Conservation (phyloP, 2,797 vertebrate genomes). For the Bryconaethiops microstoma region DNA sequence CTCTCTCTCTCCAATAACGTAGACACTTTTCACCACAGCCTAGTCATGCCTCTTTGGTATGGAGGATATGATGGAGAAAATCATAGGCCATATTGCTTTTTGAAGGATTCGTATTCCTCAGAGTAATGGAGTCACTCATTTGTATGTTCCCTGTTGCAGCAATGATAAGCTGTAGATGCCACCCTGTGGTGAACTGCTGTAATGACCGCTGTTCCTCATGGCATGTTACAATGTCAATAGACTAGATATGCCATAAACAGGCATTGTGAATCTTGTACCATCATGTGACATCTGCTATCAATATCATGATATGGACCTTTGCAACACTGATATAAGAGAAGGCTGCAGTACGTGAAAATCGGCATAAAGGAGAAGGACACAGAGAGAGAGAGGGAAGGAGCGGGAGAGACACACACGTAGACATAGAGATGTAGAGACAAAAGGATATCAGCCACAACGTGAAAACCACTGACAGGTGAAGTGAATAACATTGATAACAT, state of each 20-base stretch:
- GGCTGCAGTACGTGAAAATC: not conserved
- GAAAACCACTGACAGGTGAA: too few relatives aligned
- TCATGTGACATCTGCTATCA: not conserved
- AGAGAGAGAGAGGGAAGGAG: too few relatives aligned
- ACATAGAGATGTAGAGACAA: too few relatives aligned
- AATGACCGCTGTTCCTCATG: not conserved
- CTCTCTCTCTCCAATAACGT: not conserved
- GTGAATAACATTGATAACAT: too few relatives aligned
- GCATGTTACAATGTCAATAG: not conserved
- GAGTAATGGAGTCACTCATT: not conserved
- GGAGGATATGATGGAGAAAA: constrained; percentile 34
- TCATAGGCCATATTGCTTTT: constrained; percentile 30
- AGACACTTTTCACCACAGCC: not conserved
- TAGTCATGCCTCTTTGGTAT: not conserved
- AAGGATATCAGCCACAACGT: too few relatives aligned
- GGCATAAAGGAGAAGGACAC: too few relatives aligned
- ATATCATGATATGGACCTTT: not conserved
- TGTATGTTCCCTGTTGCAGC: not conserved
- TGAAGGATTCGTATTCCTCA: constrained; percentile 13
- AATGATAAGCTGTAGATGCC: constrained; percentile 60
- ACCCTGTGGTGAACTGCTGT: constrained; percentile 68
- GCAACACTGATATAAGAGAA: not conserved
- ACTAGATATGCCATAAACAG: not conserved
- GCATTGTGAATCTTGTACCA: not conserved
- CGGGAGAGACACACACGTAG: too few relatives aligned